Evolutionary conservation across 2,888 invertebrate species (phyloP).

Genomic region (Drosophila testacea): DNA sequence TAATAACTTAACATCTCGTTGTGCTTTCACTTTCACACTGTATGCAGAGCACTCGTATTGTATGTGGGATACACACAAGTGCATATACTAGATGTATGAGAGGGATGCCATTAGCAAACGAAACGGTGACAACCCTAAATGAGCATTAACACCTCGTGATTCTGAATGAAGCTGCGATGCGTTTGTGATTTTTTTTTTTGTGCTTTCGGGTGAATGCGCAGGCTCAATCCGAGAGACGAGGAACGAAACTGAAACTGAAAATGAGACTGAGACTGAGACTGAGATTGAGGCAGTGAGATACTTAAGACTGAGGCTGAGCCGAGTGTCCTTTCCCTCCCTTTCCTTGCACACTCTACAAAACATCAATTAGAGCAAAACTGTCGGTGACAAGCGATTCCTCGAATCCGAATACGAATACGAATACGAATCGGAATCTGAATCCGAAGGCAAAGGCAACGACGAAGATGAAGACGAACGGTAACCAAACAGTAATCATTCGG

Average conservation of each 20-base stretch:
- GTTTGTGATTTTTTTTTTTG: not conserved
- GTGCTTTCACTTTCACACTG: slow-evolving; percentile 53
- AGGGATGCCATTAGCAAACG: slow-evolving; percentile 13
- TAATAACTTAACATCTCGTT: slow-evolving; percentile 22
- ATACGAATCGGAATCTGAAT: not conserved
- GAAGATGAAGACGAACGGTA: slow-evolving; percentile 27
- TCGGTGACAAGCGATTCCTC: slow-evolving; percentile 11
- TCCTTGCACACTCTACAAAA: not conserved
- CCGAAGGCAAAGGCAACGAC: too few species aligned
- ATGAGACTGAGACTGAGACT: slow-evolving; percentile 1
- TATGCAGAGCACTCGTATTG: slow-evolving; percentile 5
- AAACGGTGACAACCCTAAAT: slow-evolving; percentile 59
- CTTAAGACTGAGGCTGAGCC: slow-evolving; percentile 6
- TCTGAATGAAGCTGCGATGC: slow-evolving; percentile 53
- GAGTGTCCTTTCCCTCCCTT: not conserved
- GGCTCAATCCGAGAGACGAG: slow-evolving; percentile 24
- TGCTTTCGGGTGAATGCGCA: slow-evolving; percentile 34
- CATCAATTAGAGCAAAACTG: slow-evolving; percentile 47
- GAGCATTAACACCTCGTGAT: slow-evolving; percentile 60
- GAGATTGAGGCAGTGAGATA: slow-evolving; percentile 11
- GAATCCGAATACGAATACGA: not conserved
- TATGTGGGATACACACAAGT: slow-evolving; percentile 1
- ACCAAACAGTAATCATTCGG: slow-evolving; percentile 69
- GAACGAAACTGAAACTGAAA: slow-evolving; percentile 1
- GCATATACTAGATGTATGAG: not conserved